Evolutionary conservation across 2,888 invertebrate species (phyloP).

Genomic region (Ormyrus nitidulus): DNA sequence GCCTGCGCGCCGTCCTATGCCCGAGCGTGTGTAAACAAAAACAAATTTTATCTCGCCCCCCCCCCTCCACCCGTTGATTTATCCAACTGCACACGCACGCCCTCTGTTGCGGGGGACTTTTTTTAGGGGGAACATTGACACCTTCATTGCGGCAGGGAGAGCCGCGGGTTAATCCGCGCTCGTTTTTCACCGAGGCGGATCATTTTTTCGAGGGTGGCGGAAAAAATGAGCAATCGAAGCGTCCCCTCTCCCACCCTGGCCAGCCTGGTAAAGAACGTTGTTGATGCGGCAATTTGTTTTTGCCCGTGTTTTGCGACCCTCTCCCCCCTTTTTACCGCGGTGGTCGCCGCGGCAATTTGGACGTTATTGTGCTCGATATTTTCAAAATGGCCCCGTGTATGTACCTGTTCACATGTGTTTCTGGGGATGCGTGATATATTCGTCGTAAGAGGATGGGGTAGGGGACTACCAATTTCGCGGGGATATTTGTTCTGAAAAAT

Average conservation of each 20-base stretch:
- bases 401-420: too few species aligned
- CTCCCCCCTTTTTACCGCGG: not conserved
- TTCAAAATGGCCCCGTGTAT: too few species aligned
- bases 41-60: conserved; percentile 42
- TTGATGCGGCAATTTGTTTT: conserved; percentile 49
- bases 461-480: too few species aligned
- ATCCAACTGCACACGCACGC: not conserved
- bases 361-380: too few species aligned
- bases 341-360: too few species aligned
- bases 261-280: not conserved
- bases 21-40: conserved; percentile 43
- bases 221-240: conserved; percentile 40
- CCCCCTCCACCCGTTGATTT: conserved; percentile 10
- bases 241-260: not conserved
- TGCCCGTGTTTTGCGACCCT: not conserved
- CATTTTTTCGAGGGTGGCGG: conserved; percentile 5
- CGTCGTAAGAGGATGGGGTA: too few species aligned
- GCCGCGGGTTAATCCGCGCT: conserved; percentile 18
- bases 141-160: conserved; percentile 28
- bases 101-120: not conserved
- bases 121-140: conserved; percentile 41
- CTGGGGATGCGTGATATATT: too few species aligned
- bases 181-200: conserved; percentile 10
- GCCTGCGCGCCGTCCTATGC: not conserved
- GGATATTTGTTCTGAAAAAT: too few species aligned